A percentile compares a stretch with the other conserved stretches of the same genome.
These are phyloP conservation scores for Sinodicranocentrus sp. DNA, from an alignment of 2,888 invertebrate species.

Conservation along the genomic window DNA sequence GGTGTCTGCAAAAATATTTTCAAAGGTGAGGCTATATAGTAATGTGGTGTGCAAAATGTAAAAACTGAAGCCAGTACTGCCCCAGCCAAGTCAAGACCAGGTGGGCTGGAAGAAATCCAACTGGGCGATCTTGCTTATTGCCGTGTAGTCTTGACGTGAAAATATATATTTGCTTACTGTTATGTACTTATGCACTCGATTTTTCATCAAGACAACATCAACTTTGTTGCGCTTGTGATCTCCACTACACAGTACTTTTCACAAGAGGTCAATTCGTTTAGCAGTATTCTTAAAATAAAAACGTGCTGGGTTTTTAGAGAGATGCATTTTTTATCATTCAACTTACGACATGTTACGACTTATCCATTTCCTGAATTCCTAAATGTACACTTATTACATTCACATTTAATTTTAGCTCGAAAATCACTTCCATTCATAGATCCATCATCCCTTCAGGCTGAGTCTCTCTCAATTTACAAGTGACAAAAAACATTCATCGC, in stretches of 20 bases:
- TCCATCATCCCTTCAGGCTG: no score
- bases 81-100: conserved; percentile 24
- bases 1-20: neutral
- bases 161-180: neutral
- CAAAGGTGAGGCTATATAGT: conserved; percentile 9
- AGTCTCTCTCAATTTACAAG: no score
- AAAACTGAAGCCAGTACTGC: no score
- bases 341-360: no score
- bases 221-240: conserved; percentile 24
- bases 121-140: conserved; percentile 43
- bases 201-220: neutral
- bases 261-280: conserved; percentile 35
- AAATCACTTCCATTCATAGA: no score
- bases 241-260: conserved; percentile 21
- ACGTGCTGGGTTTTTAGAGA: no score
- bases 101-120: conserved; percentile 59
- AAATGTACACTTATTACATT: no score
- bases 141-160: neutral
- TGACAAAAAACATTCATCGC: neutral
- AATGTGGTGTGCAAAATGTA: no score
- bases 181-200: neutral
- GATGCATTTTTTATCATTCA: no score
- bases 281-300: neutral
- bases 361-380: no score
- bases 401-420: no score